Evolutionary conservation across 2,797 vertebrate genomes (phyloP).

Genomic region (Pseudocheirus occidentalis): DNA sequence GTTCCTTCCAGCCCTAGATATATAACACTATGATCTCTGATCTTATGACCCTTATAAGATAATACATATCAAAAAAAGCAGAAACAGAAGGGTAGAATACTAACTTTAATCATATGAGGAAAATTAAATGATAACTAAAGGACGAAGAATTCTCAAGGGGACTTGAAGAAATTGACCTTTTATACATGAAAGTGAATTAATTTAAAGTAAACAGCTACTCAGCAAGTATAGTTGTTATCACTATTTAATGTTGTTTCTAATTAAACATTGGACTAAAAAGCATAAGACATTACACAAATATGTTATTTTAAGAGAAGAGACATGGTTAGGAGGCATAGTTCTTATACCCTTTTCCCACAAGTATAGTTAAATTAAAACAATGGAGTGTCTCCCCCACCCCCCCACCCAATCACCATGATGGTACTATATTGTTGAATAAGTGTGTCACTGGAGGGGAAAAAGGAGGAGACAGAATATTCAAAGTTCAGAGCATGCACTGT

Average conservation of each 20-base stretch:
- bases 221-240: neutral
- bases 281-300: neutral
- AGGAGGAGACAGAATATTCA: conserved; percentile 32
- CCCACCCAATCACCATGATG: conserved; percentile 23
- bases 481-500: conserved; percentile 43
- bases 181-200: neutral
- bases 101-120: neutral
- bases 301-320: neutral
- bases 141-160: neutral
- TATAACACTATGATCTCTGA: neutral
- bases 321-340: neutral
- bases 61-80: neutral
- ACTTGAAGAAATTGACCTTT: neutral
- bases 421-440: conserved; percentile 60
- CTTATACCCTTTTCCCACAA: conserved; percentile 60
- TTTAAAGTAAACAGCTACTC: neutral
- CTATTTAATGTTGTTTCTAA: neutral
- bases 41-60: neutral
- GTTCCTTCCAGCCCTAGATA: neutral
- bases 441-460: conserved; percentile 26
- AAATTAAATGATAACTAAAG: neutral
- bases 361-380: neutral
- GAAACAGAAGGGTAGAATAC: neutral
- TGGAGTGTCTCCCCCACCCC: neutral
- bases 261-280: neutral